These are phyloP conservation scores for Gymnoscopelus microlampas DNA, from an alignment of 2,797 vertebrate species.

Conservation along the genomic window DNA sequence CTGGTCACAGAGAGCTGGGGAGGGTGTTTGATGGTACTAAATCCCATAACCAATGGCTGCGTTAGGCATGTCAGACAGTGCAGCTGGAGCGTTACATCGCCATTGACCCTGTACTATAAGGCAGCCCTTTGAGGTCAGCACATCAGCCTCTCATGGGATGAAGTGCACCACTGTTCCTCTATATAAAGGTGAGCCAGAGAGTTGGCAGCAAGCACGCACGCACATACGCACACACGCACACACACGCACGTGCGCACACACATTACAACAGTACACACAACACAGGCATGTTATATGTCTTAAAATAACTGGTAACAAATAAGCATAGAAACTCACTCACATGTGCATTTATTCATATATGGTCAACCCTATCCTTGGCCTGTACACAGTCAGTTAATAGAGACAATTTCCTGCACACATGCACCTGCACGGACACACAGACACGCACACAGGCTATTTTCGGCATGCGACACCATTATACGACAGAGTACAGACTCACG, in stretches of 20 bases:
- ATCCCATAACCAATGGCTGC: slow-evolving; percentile 68
- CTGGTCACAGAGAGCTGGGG: slow-evolving; percentile 51
- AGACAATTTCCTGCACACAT: no score
- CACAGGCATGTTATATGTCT: background rate
- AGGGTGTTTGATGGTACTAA: slow-evolving; percentile 43
- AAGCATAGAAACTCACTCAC: no score
- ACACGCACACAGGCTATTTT: no score
- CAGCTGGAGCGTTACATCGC: slow-evolving; percentile 68
- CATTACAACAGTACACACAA: background rate
- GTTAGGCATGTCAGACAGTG: slow-evolving; percentile 73
- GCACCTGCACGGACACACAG: no score
- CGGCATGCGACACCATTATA: no score
- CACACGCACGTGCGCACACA: slow-evolving; percentile 4
- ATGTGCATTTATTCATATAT: no score
- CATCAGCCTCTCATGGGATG: slow-evolving; percentile 46
- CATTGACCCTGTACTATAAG: slow-evolving; percentile 63
- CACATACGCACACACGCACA: slow-evolving; percentile 16
- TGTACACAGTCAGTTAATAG: no score
- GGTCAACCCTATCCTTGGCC: no score
- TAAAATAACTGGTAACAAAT: no score
- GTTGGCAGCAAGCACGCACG: slow-evolving; percentile 6
- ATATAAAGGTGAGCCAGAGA: slow-evolving; percentile 20
- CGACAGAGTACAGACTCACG: no score
- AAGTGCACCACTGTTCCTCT: slow-evolving; percentile 45
- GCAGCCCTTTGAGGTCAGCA: slow-evolving; percentile 58